Base-by-base conservation (phyloP, 2,113 vertebrate species). In the Hirundichthys speculiger region DNA sequence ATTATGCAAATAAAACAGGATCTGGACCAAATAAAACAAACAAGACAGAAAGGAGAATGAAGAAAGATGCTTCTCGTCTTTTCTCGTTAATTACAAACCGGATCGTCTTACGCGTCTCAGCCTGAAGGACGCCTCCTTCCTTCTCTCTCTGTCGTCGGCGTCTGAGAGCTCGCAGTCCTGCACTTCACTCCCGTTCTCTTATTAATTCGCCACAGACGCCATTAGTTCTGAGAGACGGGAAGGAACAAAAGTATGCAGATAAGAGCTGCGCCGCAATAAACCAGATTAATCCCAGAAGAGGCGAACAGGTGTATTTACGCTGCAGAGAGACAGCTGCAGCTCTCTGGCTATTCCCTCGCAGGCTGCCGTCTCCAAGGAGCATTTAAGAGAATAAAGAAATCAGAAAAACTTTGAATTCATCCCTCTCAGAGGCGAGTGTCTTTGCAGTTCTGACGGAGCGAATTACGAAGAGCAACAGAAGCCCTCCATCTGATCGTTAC, bases 391-490 rank as follows among this genome's bases (percentile, higher is more conserved):
- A 63, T 46, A 24, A 50, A 34, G 13, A 34, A 27, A 61, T 13
- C 19, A 10, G 0, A 3, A 18, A n/a, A 27, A 64, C 72, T 75
- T 72, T 82, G 69, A 79, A 56, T 8, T 4, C 15, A 42, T 66
- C 45, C 70, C 55, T 65, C 65, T 75, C 51, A 74, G 48, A 75
- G 74, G 64, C 52, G 27, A 21, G 64, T 5, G 43, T 73, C 53
- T 59, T 62, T 65, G 66, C 39, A 38, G 13, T 49, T 75, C 21
- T 74, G 77, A 76, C 68, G 41, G 61, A 69, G 40, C 13, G 69
- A 73, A 75, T 76, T 63, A 69, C 72, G 69, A 64, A 40, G 70
- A 73, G 42, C 54, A 66, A 24, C 54, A 64, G 40, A 13, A 50
- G 40, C 43, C 47, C 54, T 57, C 58, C 25, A 13, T 47, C 67